Percentiles rank a stretch among this genome's conserved stretches.
phyloP scores from a whole-genome alignment of 2,113 vertebrate genomes.

The Dendrocopos noguchii region DNA sequence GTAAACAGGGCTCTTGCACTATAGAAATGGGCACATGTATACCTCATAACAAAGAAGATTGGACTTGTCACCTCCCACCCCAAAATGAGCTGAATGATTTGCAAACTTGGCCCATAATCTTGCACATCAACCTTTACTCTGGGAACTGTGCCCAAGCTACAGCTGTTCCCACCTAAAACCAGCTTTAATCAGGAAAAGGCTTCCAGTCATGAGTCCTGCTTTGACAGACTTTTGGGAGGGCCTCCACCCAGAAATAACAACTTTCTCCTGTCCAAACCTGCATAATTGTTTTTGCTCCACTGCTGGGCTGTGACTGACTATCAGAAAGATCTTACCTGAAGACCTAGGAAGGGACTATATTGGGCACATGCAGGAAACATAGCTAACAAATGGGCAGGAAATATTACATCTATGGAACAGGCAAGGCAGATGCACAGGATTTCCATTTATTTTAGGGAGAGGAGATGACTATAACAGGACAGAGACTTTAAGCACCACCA shows the following conservation, averaged over 20 bases:
- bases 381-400: neutral
- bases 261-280: neutral
- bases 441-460: neutral
- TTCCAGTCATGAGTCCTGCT: neutral
- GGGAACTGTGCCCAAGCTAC: neutral
- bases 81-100: neutral
- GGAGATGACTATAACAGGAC: neutral
- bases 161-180: neutral
- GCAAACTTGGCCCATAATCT: neutral
- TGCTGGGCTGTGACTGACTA: neutral
- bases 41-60: neutral
- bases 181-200: neutral
- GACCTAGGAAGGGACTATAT: neutral
- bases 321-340: neutral
- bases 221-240: neutral
- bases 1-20: neutral
- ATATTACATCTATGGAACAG: neutral
- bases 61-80: neutral
- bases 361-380: accelerated
- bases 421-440: neutral
- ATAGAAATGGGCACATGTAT: accelerated
- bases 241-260: neutral
- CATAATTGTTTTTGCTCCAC: neutral
- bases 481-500: neutral
- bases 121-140: neutral